phyloP scores from a whole-genome alignment of 2,113 vertebrate genomes.

The Anhinga rufa region DNA sequence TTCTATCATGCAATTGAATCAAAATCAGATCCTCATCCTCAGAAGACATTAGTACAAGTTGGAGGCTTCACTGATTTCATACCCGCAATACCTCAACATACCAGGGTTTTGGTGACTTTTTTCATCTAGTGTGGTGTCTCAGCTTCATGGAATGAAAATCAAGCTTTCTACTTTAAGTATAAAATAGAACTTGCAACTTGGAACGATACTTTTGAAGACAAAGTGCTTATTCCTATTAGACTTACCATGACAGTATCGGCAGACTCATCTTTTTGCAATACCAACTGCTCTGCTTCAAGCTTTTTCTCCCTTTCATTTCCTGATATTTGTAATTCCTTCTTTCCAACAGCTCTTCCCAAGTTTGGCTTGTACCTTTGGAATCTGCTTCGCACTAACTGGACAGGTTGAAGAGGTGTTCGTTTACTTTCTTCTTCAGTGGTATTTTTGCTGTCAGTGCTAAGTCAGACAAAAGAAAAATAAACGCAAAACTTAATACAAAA shows the following conservation, averaged over 20 bases:
- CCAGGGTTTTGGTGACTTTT: not conserved
- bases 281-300: not conserved
- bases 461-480: not conserved
- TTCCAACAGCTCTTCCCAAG: conserved; percentile 21
- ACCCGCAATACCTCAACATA: not conserved
- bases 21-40: not conserved
- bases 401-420: not conserved
- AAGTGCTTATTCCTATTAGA: not conserved
- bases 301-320: not conserved
- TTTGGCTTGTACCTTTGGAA: conserved; percentile 67
- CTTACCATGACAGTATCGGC: conserved; percentile 18
- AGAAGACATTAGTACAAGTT: not conserved
- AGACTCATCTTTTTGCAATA: conserved; percentile 15
- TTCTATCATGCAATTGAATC: not conserved
- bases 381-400: not conserved
- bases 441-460: not conserved
- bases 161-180: not conserved
- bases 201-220: not conserved
- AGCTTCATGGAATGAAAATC: not conserved
- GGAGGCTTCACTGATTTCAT: not conserved
- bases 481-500: not conserved
- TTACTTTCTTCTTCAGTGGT: conserved; percentile 18
- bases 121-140: not conserved
- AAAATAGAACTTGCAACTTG: not conserved
- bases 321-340: not conserved